These are phyloP conservation scores for Papilio polytes DNA, from an alignment of 1,140 invertebrate genomes.

Conservation along the genomic window DNA sequence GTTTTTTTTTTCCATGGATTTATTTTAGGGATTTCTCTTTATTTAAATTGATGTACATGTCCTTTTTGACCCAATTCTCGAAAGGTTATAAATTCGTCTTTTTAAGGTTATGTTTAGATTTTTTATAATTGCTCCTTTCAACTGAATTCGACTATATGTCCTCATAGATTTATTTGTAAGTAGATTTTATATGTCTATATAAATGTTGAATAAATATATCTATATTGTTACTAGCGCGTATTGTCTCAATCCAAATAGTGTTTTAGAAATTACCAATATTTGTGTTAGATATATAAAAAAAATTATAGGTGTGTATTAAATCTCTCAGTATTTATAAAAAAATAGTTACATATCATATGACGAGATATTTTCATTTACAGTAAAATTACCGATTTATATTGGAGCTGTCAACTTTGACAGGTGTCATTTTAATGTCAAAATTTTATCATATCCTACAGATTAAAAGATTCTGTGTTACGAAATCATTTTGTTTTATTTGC, in stretches of 20 bases:
- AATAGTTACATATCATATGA: slow-evolving; percentile 30
- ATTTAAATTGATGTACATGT: too few relatives aligned
- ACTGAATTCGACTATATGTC: slow-evolving; percentile 17
- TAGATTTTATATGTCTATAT: slow-evolving; percentile 47
- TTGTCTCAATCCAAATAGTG: neutral
- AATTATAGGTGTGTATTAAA: neutral
- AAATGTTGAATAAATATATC: slow-evolving; percentile 35
- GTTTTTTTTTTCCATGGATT: too few relatives aligned
- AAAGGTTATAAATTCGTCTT: too few relatives aligned
- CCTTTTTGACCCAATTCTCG: too few relatives aligned
- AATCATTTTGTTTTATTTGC: slow-evolving; percentile 1
- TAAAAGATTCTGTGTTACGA: slow-evolving; percentile 33
- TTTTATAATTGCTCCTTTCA: too few relatives aligned
- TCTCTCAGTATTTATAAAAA: slow-evolving; percentile 17
- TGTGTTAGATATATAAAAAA: neutral
- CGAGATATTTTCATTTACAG: neutral
- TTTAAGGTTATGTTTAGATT: too few relatives aligned
- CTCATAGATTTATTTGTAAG: slow-evolving; percentile 31
- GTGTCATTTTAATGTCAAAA: slow-evolving; percentile 10
- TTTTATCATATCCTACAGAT: slow-evolving; percentile 24
- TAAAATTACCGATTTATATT: neutral
- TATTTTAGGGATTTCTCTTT: too few relatives aligned
- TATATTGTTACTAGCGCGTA: slow-evolving; percentile 1
- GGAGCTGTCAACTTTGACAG: slow-evolving; percentile 1
- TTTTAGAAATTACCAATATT: neutral